Evolutionary conservation across 2,113 vertebrate species (phyloP).

Genomic region (Dinomys branickii): DNA sequence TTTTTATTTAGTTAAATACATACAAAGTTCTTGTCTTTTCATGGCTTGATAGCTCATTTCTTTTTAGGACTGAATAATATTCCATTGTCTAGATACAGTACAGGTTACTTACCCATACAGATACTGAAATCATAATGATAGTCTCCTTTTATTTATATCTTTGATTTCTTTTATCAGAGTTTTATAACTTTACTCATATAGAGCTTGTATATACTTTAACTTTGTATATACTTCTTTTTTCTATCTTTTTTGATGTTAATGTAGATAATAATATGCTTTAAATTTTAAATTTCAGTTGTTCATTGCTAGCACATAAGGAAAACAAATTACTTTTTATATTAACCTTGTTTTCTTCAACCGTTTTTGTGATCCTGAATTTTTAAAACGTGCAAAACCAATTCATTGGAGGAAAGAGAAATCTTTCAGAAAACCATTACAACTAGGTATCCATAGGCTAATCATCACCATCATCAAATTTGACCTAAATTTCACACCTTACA

Average conservation of each 20-base stretch:
- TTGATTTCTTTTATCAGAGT: not conserved
- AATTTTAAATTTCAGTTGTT: not conserved
- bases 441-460: not conserved
- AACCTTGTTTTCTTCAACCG: not conserved
- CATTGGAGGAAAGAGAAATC: not conserved
- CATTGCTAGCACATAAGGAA: not conserved
- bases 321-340: not conserved
- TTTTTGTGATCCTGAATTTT: not conserved
- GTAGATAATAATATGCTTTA: not conserved
- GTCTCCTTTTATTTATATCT: not conserved
- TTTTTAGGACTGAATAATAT: not conserved
- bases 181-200: not conserved
- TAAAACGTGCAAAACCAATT: not conserved
- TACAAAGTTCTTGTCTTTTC: not conserved
- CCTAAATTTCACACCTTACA: not conserved
- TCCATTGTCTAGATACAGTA: not conserved
- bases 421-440: not conserved
- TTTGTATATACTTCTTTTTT: not conserved
- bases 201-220: not conserved
- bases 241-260: not conserved
- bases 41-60: not conserved
- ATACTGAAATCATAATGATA: not conserved
- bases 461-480: not conserved
- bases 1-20: not conserved
- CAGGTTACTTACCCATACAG: not conserved